Base-by-base conservation (phyloP, 2,113 vertebrate genomes). In the Sander lucioperca region DNA sequence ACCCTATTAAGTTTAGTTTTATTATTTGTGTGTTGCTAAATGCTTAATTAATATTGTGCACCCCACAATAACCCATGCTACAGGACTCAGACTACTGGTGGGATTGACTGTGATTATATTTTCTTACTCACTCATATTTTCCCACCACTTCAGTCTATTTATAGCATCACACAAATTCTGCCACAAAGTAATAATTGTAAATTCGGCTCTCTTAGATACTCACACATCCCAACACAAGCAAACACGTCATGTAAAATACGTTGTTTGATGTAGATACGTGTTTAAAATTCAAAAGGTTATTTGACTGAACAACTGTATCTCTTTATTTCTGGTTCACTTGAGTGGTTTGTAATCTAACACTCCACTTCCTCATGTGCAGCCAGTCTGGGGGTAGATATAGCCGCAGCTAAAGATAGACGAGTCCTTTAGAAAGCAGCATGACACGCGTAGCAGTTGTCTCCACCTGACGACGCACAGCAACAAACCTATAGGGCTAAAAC, bases 401-500 rank as follows among this genome's bases (percentile, higher is more conserved):
- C 53, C n/a, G 1, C 9, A 0, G 84, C 93, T 91, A 92, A 92
- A 94, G 43, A 92, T 92, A 92, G 89, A 88, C 2, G 6, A 16
- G 63, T 48, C 19, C 68, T 92, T 88, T 83, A 82, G 90, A 88
- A 80, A 79, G 82, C 79, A 80, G 58, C 61, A 14, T 4, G 69
- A 75, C 57, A 6, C n/a, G 47, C 12, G 9, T 4, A 53, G 27
- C 83, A 75, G 68, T 65, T 82, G 80, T 77, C 80, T 69, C 21
- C 59, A 64, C 25, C 21, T 63, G 62, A 77, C 59, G 21, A 67
- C 21, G 9, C 48, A 58, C 30, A 19, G 30, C 67, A 77, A 19
- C 77, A 51, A 12, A 63, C 30, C 21, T 54, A 5, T 1, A 8
- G 27, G 8, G 9, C 6, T 8, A 0, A 53, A 51, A 61, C 0